Evolutionary conservation across 2,113 vertebrate species (phyloP), one percentile per base, ranked within the genome.

Genomic region (Pollachius pollachius): DNA sequence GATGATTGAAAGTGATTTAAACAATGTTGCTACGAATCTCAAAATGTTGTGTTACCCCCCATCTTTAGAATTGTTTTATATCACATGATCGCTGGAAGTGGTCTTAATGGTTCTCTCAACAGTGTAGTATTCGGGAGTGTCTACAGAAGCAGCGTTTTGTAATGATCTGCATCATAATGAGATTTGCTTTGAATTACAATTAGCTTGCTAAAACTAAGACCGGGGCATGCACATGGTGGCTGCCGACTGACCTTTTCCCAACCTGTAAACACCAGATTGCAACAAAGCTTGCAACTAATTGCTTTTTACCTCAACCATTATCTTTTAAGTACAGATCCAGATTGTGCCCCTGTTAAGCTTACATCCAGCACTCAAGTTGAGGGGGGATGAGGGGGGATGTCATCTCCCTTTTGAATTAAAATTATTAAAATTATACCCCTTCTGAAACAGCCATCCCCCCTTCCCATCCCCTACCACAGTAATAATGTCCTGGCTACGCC

Each of bases 261-360:
- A 84, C 74, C 79, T 73, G 67, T 70, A 74, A 81, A 73, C 30
- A 5, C 0, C 21, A 62, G 73, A 80, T 79, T 73, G 70, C 74
- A 74, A 77, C 78, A 75, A 82, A 84, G 74, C 79, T 81, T 78
- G 79, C 75, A 87, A 74, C 84, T 84, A 89, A 87, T 89, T 87
- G 77, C 72, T 84, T 90, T 81, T 77, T 67, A 57, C n/a, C 73
- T 62, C 83, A 57, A 73, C 72, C 60, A 82, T 87, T 86, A 87
- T 87, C 85, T 88, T 84, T 87, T 85, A 85, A 89, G 89, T 88
- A 84, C 83, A 85, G 83, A 83, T 82, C 80, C 75, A 84, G 85
- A 90, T 88, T 84, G 76, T 62, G 59, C 62, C 80, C 64, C 69
- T 65, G 67, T 79, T 82, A 82, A 83, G 59, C 67, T 73, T 74